These are phyloP conservation scores for Eupithecia tripunctaria DNA, from an alignment of 2,888 invertebrate species.

Conservation along the genomic window DNA sequence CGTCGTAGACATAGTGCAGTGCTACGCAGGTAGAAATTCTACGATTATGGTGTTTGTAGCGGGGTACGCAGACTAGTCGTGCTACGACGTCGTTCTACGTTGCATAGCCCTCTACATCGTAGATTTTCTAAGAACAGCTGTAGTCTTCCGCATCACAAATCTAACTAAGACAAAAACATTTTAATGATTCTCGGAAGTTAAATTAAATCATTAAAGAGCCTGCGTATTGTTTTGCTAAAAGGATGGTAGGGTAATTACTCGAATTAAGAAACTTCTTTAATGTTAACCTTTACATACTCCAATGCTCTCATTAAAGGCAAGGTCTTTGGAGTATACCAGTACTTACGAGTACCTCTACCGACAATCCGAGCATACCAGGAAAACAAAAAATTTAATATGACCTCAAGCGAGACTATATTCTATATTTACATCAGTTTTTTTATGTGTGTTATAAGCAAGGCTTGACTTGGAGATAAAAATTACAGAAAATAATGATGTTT, in stretches of 20 bases:
- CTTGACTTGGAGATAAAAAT: not conserved
- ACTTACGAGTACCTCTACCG: not conserved
- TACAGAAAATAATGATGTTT: not conserved
- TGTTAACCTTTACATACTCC: slow-evolving; percentile 7
- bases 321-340: not conserved
- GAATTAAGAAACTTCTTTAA: not conserved
- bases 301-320: slow-evolving; percentile 8
- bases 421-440: not conserved
- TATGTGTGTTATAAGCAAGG: not conserved
- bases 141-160: not conserved
- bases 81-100: too few species aligned
- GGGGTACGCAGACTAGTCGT: not conserved
- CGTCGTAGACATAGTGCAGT: not conserved
- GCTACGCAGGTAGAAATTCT: not conserved
- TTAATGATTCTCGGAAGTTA: not conserved
- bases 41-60: too few species aligned
- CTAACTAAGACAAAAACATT: not conserved
- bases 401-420: not conserved
- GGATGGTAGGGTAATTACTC: not conserved
- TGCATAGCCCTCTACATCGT: not conserved
- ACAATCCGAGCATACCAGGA: not conserved
- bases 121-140: not conserved
- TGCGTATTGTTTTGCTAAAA: not conserved
- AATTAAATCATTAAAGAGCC: not conserved
- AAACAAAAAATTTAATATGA: not conserved